Evolutionary conservation across 2,888 invertebrate species (phyloP), one percentile per base, ranked within the genome.

Genomic region (Gandaritis pyraliata): DNA sequence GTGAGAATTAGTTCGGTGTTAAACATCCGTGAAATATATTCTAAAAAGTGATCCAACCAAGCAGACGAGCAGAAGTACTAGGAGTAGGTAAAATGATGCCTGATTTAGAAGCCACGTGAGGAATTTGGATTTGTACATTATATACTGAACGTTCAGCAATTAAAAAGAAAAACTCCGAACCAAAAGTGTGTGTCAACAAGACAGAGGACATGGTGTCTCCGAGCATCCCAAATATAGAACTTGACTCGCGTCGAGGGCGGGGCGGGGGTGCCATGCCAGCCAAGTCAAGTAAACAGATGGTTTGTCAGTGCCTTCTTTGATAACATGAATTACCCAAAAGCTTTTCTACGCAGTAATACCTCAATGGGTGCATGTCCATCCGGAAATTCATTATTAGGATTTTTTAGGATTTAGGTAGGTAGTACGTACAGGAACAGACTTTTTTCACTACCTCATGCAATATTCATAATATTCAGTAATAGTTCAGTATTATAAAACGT

Each of bases 191-290:
- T 58, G 54, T 53, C 46, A 61, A 39, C 60, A 61, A 47, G 48
- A 69, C 58, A 63, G 81, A 79, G 79, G 77, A 66, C 73, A 68
- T 67, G 71, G 68, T 68, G 68, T 71, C 55, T 61, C 68, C 73
- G 70, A 72, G 71, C 72, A 38, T 75, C 82, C 82, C 23, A 82
- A 80, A 81, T 72, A 83, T 83, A 78, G 78, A 80, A 75, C 69
- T 48, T 70, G 73, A 70, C 76, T 75, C 77, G 77, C 80, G 80
- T 77, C 80, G 36, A 16, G 61, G 7, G 7, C 1, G 33, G 10
- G 33, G 33, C 10, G 33, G 10, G 10, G 33, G 56, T 47, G 15
- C 15, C 13, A 30, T 2, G 30, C 30, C 33, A 33, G 33, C 33
- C 8, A 11, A 62, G 66, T 64, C 47, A 48, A 43, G 36, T 29